Percentiles rank a stretch among this genome's conserved stretches.
phyloP scores from a whole-genome alignment of 2,888 invertebrate species.

The Entomobrya multifasciata region DNA sequence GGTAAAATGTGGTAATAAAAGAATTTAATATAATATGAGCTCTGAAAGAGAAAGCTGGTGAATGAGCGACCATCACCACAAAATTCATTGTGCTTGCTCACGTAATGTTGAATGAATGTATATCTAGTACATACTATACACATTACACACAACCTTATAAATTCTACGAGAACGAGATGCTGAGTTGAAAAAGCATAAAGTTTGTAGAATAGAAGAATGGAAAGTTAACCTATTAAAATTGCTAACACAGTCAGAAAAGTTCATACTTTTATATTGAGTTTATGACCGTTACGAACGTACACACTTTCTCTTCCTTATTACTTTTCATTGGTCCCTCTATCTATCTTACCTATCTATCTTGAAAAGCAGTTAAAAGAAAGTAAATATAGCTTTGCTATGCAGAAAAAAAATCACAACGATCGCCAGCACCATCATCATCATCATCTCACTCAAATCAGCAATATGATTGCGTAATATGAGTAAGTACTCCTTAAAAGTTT shows the following conservation, averaged over 20 bases:
- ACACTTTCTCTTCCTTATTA: neutral
- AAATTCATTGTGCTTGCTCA: too few species aligned
- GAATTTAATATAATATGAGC: constrained; percentile 27
- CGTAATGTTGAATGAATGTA: too few species aligned
- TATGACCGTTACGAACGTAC: neutral
- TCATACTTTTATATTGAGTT: constrained; percentile 37
- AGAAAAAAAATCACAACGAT: constrained; percentile 26
- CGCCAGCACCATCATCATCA: constrained; percentile 6
- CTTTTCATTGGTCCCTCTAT: too few species aligned
- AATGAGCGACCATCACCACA: constrained; percentile 23
- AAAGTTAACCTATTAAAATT: constrained; percentile 61
- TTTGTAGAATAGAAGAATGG: constrained; percentile 16
- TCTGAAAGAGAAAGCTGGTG: neutral
- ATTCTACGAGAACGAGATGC: constrained; percentile 8
- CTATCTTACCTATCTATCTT: neutral
- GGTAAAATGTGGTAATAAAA: constrained; percentile 34
- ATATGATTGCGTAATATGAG: constrained; percentile 40
- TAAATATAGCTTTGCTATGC: constrained; percentile 26
- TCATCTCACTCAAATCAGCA: constrained; percentile 1
- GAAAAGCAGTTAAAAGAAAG: neutral
- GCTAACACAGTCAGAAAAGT: neutral
- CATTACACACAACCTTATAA: neutral
- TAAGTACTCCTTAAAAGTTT: constrained; percentile 32
- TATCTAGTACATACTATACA: too few species aligned
- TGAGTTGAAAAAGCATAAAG: neutral